A percentile compares a stretch with the other conserved stretches of the same genome.
phyloP scores from a whole-genome alignment of 1,140 invertebrate species.

The Drosophila kepulauana region DNA sequence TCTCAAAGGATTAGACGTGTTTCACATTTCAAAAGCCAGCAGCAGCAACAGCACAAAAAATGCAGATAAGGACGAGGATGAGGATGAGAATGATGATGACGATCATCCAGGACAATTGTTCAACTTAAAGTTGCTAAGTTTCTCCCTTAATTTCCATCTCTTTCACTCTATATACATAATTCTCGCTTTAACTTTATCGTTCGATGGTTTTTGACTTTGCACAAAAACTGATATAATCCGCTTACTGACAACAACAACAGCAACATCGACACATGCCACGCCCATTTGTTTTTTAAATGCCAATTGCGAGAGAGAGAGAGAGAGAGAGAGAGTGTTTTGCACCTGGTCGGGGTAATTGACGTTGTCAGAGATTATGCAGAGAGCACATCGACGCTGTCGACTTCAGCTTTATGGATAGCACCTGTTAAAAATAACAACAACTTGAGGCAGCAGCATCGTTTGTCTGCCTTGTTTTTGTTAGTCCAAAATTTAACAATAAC shows the following conservation, averaged over 20 bases:
- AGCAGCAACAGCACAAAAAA: constrained; percentile 2
- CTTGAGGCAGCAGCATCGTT: background rate
- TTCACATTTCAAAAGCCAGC: constrained; percentile 77
- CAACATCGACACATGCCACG: constrained; percentile 11
- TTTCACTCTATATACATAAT: background rate
- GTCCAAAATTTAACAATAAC: background rate
- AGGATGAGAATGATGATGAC: constrained; percentile 32
- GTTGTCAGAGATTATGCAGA: constrained; percentile 75
- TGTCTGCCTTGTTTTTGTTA: too few relatives aligned
- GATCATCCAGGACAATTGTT: constrained; percentile 46
- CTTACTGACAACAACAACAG: constrained; percentile 48
- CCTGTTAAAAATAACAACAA: constrained; percentile 16
- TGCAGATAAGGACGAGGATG: constrained; percentile 24
- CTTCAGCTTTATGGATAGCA: constrained; percentile 25
- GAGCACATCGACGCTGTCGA: constrained; percentile 15
- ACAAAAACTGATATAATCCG: constrained; percentile 76
- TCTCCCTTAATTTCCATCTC: background rate
- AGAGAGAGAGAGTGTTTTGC: constrained; percentile 9
- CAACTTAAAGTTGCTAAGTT: constrained; percentile 15
- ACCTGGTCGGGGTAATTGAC: constrained; percentile 79
- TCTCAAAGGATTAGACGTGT: constrained; percentile 85
- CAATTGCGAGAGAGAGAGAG: constrained; percentile 24
- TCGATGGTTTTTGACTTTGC: constrained; percentile 57
- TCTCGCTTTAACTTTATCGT: background rate
- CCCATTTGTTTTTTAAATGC: constrained; percentile 44